Base-by-base conservation (phyloP, 2,888 invertebrate species). In the Cephus nigrinus region DNA sequence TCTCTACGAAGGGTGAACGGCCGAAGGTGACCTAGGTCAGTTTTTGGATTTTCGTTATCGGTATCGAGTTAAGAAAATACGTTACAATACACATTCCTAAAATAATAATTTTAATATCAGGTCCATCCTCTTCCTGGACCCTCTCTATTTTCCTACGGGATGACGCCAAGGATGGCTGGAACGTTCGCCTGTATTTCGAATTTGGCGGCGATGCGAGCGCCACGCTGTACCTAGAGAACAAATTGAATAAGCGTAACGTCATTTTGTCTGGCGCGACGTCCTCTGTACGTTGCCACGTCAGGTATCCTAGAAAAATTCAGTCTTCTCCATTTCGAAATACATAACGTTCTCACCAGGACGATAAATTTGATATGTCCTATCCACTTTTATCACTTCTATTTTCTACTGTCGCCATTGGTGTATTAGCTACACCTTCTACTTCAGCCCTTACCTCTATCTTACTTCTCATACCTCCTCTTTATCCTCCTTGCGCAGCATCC, bases 161-260 rank as follows among this genome's bases (percentile, higher is more conserved):
- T 55, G 55, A 5, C 15, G 23, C 23, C 9, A 5, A 9, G 23
- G 23, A 23, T 55, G 23, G 2, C 23, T 55, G 55, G 55, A 23
- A 9, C 5, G 5, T 55, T 55, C 23, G 55, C 9, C 4, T 55
- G 55, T 55, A 55, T 23, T 55, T 55, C 5, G 2, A 55, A 55
- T 55, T 55, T 55, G 2, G 5, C 55, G 55, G 5, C 23, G 23
- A 23, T 9, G 5, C 23, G 5, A 40, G 40, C 5, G 40, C 40
- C 40, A 9, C 9, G 23, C 0, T 23, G 23, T 55, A 71, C 68
- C 71, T 79, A 75, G 73, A 75, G 81, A 85, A 85, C 80, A 85
- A 86, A 85, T 86, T 81, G 83, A 85, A 86, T 86, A 84, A 85
- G 79, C 75, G 82, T 84, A 84, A 85, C 83, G 79, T 71, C 77